Conservation (phyloP, 2,113 vertebrate genomes). For the Alligator mississippiensis region DNA sequence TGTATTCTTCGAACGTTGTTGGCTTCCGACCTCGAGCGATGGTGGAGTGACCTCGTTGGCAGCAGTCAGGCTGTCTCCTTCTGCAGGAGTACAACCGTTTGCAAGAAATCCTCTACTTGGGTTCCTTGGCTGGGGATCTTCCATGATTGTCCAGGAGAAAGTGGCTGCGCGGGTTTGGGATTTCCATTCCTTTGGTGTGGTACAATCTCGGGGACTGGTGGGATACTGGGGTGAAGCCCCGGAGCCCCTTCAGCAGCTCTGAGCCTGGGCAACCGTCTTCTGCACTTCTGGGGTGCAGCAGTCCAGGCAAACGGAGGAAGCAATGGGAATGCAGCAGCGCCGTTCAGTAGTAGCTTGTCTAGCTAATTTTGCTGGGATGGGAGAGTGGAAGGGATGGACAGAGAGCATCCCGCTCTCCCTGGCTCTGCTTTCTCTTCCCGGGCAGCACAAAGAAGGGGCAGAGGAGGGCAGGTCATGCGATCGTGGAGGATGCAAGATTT, state of each 20-base stretch:
- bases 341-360: not conserved
- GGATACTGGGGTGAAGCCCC: not conserved
- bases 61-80: not conserved
- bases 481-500: not conserved
- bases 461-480: not conserved
- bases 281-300: not conserved
- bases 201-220: not conserved
- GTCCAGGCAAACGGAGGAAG: not conserved
- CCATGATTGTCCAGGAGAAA: not conserved
- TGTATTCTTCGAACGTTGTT: not conserved
- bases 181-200: not conserved
- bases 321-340: not conserved
- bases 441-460: not conserved
- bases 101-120: not conserved
- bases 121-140: not conserved
- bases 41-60: not conserved
- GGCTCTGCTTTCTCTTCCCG: not conserved
- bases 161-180: not conserved
- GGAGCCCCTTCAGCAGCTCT: not conserved
- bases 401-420: not conserved
- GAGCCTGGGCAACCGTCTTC: not conserved
- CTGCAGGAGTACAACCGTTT: not conserved
- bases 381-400: not conserved
- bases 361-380: not conserved
- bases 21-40: not conserved